Evolutionary conservation across 2,113 vertebrate genomes (phyloP).

Genomic region (Cyprinodon tularosa): DNA sequence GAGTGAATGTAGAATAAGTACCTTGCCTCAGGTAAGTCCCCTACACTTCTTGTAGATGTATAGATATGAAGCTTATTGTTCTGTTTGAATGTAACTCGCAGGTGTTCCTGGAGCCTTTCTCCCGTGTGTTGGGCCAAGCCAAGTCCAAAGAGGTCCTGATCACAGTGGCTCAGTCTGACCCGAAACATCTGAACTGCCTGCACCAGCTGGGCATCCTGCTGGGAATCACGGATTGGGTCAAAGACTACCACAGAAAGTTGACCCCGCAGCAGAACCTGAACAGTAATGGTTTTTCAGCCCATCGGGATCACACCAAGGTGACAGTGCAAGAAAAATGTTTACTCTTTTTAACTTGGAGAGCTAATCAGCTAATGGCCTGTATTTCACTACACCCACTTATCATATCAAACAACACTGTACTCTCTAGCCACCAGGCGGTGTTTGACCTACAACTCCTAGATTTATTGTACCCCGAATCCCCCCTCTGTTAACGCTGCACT

Average conservation of each 20-base stretch:
- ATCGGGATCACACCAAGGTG: slow-evolving; percentile 37
- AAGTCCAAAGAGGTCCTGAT: slow-evolving; percentile 79
- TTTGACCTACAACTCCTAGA: too few species aligned
- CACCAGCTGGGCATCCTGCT: slow-evolving; percentile 80
- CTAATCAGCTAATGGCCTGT: too few species aligned
- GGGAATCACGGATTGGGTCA: slow-evolving; percentile 81
- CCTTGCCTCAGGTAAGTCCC: too few species aligned
- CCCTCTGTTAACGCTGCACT: too few species aligned
- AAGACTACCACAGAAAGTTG: slow-evolving; percentile 77
- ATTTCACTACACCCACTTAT: too few species aligned
- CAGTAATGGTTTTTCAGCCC: neutral
- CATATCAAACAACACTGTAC: too few species aligned
- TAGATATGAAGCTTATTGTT: neutral
- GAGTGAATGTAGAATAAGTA: too few species aligned
- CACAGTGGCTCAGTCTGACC: slow-evolving; percentile 59
- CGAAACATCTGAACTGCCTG: slow-evolving; percentile 73
- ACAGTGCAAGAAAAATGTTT: slow-evolving; percentile 13
- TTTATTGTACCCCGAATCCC: too few species aligned
- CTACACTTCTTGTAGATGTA: neutral
- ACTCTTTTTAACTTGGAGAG: too few species aligned
- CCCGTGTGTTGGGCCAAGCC: slow-evolving; percentile 78
- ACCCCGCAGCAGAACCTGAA: slow-evolving; percentile 20
- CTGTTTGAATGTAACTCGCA: slow-evolving; percentile 37
- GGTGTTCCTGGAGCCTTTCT: slow-evolving; percentile 82
- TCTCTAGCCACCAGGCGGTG: too few species aligned